Base-by-base conservation (phyloP, 2,797 vertebrate genomes). In the Chelmon rostratus region DNA sequence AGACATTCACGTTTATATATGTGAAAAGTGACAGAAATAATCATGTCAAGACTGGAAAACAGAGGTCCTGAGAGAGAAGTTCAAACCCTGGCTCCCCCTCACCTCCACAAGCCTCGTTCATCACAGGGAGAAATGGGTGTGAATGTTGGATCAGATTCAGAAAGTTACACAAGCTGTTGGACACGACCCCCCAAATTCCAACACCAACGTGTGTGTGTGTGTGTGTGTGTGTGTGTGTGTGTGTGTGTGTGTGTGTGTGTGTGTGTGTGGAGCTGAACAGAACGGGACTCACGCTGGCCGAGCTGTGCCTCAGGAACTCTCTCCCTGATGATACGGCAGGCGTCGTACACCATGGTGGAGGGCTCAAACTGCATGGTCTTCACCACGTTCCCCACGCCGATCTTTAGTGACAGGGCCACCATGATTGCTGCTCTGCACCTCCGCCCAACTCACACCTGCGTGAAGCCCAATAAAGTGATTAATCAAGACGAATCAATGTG, bases 321-420 rank as follows among this genome's bases (percentile, higher is more conserved):
- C 91, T 99, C 98, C 3, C 97, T 96, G 91, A 99, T 99, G 82
- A 99, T 97, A 12, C 96, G 96, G 87, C 98, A 98, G 75, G 98
- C 98, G 0, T 99, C 98, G 0, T 99, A 99, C 79, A 99, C 97
- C 97, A 99, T 96, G 75, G 98, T 99, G 89, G 98, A 99, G 7
- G 98, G 98, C 92, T 99, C 98, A 5, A 99, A 99, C 93, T 99
- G 98, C 98, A 99, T 99, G 0, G 98, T 99, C 96, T 99, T 99
- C 94, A 99, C 96, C 91, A 98, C 98, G 61, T 98, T 99, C 62
- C 98, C 98, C 5, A 99, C 98, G 76, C 97, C 96, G 90, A 99
- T 99, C 96, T 99, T 99, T 84, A 99, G 94, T 0, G 98, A 99
- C 76, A 99, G 94, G 37, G 98, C 98, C 91, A 99, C 98, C 98